These are phyloP conservation scores for Hippoglossus hippoglossus DNA, from an alignment of 2,797 vertebrate genomes.

Conservation along the genomic window DNA sequence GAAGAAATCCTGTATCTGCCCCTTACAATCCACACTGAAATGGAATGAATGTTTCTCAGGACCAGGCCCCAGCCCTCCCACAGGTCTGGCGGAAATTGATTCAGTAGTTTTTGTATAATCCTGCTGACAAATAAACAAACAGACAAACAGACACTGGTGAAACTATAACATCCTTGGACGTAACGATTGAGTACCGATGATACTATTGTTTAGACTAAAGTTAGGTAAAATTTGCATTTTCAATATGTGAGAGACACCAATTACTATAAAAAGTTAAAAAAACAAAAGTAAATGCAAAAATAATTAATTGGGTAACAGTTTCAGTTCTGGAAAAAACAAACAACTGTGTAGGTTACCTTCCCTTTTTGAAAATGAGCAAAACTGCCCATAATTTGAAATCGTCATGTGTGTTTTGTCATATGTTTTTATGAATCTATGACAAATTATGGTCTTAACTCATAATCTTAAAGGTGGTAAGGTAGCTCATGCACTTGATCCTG, in stretches of 20 bases:
- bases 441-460: not conserved
- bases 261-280: not conserved
- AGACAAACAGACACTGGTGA: too few relatives aligned
- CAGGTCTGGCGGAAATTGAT: too few relatives aligned
- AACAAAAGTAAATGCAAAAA: too few relatives aligned
- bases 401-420: not conserved
- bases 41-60: too few relatives aligned
- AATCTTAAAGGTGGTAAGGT: not conserved
- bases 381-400: too few relatives aligned
- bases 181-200: not conserved
- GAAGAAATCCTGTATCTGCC: too few relatives aligned
- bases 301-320: not conserved
- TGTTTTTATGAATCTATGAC: not conserved
- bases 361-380: not conserved
- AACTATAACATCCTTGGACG: too few relatives aligned
- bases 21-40: too few relatives aligned
- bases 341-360: not conserved
- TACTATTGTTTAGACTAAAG: not conserved
- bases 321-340: not conserved
- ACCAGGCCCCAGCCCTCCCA: too few relatives aligned
- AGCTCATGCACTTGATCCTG: not conserved
- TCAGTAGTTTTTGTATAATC: too few relatives aligned
- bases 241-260: not conserved
- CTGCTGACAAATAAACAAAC: too few relatives aligned
- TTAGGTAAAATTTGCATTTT: not conserved